phyloP scores from a whole-genome alignment of 2,888 invertebrate species.

The Aphrophora alni region DNA sequence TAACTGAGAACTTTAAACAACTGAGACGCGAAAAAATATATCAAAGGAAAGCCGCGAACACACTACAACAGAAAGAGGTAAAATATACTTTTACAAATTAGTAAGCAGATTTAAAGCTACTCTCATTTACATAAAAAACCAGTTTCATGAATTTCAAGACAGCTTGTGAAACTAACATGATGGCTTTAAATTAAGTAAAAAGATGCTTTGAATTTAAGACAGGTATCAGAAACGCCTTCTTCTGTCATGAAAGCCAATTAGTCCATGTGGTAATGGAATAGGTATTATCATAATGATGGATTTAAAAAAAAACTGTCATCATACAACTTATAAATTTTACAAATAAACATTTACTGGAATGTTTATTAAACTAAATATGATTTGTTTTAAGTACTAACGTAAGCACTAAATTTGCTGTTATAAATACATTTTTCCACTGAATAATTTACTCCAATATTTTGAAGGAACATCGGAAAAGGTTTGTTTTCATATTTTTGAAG shows the following conservation, averaged over 20 bases:
- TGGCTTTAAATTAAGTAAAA: not conserved
- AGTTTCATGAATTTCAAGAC: not conserved
- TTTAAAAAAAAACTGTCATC: too few species aligned
- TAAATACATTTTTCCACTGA: too few species aligned
- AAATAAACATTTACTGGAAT: too few species aligned
- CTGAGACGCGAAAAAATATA: conserved; percentile 11
- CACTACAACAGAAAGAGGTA: conserved; percentile 7
- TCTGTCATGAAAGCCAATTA: not conserved
- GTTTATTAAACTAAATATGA: too few species aligned
- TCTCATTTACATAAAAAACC: not conserved
- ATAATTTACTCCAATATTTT: too few species aligned
- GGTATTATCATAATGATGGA: too few species aligned
- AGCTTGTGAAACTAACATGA: not conserved
- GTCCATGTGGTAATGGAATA: not conserved
- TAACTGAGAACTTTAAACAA: not conserved
- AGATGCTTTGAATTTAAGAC: not conserved
- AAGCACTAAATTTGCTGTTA: too few species aligned
- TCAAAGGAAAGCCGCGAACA: not conserved
- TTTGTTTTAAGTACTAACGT: too few species aligned
- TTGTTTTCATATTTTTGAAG: too few species aligned
- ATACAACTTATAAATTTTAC: too few species aligned
- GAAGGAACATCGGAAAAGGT: too few species aligned
- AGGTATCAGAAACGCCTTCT: not conserved
- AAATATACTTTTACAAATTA: not conserved
- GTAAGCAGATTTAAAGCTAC: not conserved